Conservation (phyloP, 2,888 invertebrate species). For the Molorchus minor region DNA sequence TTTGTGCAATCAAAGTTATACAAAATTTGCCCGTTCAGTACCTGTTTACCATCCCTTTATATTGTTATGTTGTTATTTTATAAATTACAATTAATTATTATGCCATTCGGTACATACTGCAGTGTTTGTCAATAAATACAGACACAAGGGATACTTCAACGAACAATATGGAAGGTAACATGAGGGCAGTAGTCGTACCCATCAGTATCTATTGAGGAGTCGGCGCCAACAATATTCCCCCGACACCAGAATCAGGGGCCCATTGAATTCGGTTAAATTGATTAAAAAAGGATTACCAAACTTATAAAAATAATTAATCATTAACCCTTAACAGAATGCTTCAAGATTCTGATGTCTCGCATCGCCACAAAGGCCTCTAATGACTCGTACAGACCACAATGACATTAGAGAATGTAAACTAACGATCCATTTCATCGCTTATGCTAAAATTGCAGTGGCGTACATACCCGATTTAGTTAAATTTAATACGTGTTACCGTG, state of each 20-base stretch:
- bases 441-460: constrained; percentile 49
- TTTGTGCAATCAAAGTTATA: too few species aligned
- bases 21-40: too few species aligned
- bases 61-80: too few species aligned
- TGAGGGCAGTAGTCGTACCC: constrained; percentile 30
- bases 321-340: constrained; percentile 57
- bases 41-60: too few species aligned
- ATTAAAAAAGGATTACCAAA: constrained; percentile 59
- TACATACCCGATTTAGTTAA: neutral
- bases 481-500: too few species aligned
- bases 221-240: constrained; percentile 50
- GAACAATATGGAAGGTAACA: constrained; percentile 15
- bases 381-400: constrained; percentile 59
- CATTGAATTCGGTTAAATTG: constrained; percentile 56
- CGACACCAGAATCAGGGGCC: constrained; percentile 50
- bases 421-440: constrained; percentile 62
- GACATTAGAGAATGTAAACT: constrained; percentile 59
- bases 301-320: constrained; percentile 60
- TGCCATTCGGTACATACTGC: too few species aligned
- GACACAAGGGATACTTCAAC: constrained; percentile 4
- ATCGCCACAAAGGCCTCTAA: constrained; percentile 57
- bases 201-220: constrained; percentile 40
- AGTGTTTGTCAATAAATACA: neutral
- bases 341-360: constrained; percentile 55
- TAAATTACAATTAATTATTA: too few species aligned